Evolutionary conservation across 2,113 vertebrate genomes (phyloP), one percentile per base, ranked within the genome.

Genomic region (Atlantisia rogersi): DNA sequence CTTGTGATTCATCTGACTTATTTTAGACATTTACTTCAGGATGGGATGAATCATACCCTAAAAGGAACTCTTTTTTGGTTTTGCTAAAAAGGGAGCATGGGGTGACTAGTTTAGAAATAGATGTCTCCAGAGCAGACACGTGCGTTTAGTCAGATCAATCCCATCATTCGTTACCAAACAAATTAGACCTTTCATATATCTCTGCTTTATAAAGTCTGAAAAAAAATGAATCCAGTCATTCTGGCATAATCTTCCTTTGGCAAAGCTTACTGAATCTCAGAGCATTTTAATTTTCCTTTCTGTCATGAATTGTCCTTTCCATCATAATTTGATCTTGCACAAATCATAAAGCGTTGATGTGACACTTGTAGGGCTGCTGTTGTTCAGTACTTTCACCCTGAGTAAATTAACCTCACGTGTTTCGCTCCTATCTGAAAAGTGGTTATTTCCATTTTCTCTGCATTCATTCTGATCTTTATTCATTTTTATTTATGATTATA

Each of bases 1-100:
- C 65, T 89, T 48, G 60, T 89, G 77, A 95, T 76, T 96, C 77
- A 91, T 79, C 74, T 58, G 44, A 81, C 48, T 88, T 86, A 68
- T 69, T 94, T 94, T 60, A 89, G 69, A 68, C 40, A 48, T 60
- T 86, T 68, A 56, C 73, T 89, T 91, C 35, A 84, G 58, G 29
- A 82, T 25, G 11, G 70, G 26, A 87, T 92, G 74, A 95, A 68
- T 94, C 94, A 94, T 69, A 56, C 18, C 24, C 20, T 79, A 82
- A 95, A 95, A 89, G 22, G 31, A 89, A 11, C 11, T 84, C 25
- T 4, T 60, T 82, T 94, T 75, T 64, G 32, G 9, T 53, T 76
- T n/a, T 64, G 29, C 32, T 91, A 25, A 68, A 89, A 84, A 82
- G 8, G 37, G 35, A 91, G 20, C 44, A 78, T 42, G 24, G 50